A percentile compares a stretch with the other conserved stretches of the same genome.
Conservation (phyloP, 1,140 invertebrate genomes). For the Nephila pilipes region DNA sequence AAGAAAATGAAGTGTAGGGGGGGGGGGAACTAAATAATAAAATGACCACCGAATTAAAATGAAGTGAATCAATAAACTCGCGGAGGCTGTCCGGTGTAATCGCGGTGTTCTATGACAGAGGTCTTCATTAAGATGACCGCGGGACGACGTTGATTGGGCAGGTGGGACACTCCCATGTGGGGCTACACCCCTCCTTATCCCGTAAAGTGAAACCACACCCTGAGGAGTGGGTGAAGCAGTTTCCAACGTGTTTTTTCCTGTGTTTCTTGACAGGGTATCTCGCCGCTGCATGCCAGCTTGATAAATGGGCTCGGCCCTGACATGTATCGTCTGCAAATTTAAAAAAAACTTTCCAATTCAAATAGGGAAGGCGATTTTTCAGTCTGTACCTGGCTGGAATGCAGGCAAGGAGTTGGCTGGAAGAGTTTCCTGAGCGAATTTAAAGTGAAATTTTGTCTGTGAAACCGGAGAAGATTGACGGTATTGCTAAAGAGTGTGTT, state of each 20-base stretch:
- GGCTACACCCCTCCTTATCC: constrained; percentile 67
- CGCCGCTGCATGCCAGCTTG: not conserved
- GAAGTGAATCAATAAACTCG: constrained; percentile 68
- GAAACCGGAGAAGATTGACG: too few species aligned
- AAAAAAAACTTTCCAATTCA: not conserved
- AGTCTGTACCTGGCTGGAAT: not conserved
- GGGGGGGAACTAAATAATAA: not conserved
- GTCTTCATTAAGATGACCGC: constrained; percentile 73
- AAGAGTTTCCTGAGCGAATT: too few species aligned
- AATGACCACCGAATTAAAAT: constrained; percentile 63
- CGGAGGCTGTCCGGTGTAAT: constrained; percentile 59
- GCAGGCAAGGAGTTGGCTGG: not conserved
- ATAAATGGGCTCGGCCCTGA: not conserved
- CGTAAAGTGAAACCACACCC: constrained; percentile 70
- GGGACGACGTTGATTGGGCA: constrained; percentile 75
- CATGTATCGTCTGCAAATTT: not conserved
- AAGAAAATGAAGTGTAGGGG: not conserved
- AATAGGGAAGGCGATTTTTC: not conserved
- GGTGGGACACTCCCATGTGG: constrained; percentile 70
- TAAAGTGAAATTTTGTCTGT: too few species aligned
- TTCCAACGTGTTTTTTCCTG: constrained; percentile 13
- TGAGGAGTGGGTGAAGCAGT: constrained; percentile 57
- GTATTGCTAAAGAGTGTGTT: too few species aligned
- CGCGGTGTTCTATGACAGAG: constrained; percentile 61
- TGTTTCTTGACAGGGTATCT: constrained; percentile 24